Conservation (phyloP, 2,113 vertebrate species). For the Nothocercus nigrocapillus region DNA sequence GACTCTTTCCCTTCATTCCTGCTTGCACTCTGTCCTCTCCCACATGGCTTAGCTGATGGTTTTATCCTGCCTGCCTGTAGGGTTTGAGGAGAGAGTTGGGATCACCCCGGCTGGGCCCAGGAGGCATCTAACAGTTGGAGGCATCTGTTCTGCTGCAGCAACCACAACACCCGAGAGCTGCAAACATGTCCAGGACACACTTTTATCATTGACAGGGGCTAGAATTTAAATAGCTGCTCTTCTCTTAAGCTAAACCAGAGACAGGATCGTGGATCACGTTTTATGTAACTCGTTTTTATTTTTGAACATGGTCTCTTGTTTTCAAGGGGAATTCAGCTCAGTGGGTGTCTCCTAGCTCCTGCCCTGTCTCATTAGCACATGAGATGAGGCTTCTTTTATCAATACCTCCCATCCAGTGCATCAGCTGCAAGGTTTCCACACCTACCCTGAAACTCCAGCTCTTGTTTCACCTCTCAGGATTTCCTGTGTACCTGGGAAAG, state of each 20-base stretch:
- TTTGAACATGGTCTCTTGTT: not conserved
- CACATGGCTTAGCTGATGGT: not conserved
- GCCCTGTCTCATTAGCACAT: not conserved
- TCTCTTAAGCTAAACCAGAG: not conserved
- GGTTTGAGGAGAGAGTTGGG: not conserved
- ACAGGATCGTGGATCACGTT: not conserved
- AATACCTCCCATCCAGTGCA: too few relatives aligned
- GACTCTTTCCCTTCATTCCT: not conserved
- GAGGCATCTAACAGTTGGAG: not conserved
- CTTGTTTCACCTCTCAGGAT: not conserved
- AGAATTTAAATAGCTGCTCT: not conserved
- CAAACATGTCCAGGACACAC: not conserved
- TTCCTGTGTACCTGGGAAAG: not conserved
- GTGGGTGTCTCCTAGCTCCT: not conserved
- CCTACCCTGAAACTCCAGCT: not conserved
- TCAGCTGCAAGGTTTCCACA: not conserved
- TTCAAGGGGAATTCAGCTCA: not conserved
- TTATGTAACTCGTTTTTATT: slow-evolving; percentile 19
- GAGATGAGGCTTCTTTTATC: not conserved
- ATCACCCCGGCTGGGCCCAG: not conserved
- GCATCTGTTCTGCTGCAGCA: slow-evolving; percentile 4
- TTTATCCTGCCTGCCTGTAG: slow-evolving; percentile 3
- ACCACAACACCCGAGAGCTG: not conserved
- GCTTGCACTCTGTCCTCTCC: not conserved
- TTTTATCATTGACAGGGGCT: not conserved